phyloP scores from a whole-genome alignment of 2,888 invertebrate genomes.

The Chrysolina oricalcia region DNA sequence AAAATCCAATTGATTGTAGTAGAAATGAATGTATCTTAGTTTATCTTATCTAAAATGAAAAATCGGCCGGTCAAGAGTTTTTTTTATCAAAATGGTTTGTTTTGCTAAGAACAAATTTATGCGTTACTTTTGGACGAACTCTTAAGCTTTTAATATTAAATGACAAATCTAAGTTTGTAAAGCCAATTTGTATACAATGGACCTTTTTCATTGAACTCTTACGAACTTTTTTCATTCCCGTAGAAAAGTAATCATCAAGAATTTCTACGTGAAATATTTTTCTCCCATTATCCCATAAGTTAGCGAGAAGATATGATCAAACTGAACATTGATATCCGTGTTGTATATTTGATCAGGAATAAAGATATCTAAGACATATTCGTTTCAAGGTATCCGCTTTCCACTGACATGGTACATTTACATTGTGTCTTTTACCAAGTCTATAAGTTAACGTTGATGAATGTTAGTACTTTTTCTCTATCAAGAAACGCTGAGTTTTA shows the following conservation, averaged over 20 bases:
- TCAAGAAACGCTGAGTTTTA: not conserved
- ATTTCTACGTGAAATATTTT: not conserved
- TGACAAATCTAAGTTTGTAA: no score
- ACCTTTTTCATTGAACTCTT: no score
- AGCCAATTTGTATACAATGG: no score
- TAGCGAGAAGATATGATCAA: slow-evolving; percentile 3
- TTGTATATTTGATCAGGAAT: slow-evolving; percentile 7
- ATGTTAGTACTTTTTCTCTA: not conserved
- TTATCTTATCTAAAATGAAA: not conserved
- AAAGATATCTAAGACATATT: slow-evolving; percentile 3
- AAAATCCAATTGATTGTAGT: no score
- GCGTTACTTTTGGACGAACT: no score
- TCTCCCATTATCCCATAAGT: not conserved
- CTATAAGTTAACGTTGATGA: slow-evolving; percentile 5
- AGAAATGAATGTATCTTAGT: no score
- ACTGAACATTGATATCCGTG: slow-evolving; percentile 12
- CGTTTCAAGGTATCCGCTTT: slow-evolving; percentile 14
- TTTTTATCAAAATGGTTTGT: no score
- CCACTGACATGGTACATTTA: slow-evolving; percentile 5
- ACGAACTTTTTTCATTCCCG: no score
- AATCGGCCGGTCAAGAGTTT: no score
- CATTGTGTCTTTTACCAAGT: not conserved
- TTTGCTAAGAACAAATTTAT: no score
- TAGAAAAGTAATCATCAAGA: not conserved
- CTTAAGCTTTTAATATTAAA: no score